Base-by-base conservation (phyloP, 2,113 vertebrate species). In the Corythaeola cristata region DNA sequence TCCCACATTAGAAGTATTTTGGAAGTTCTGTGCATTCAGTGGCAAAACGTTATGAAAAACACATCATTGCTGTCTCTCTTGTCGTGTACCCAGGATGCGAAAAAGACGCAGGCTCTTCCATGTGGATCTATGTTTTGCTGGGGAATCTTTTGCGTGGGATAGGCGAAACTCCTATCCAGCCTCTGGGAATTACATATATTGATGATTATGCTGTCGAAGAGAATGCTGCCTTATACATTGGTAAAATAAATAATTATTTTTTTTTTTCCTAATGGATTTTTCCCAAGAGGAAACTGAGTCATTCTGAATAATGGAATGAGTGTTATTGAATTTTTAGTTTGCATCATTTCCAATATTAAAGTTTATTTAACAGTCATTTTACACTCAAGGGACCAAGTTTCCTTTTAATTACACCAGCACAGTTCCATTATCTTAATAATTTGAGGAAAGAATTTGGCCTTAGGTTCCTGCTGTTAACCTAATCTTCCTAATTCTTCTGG, bases 111-210 rank as follows among this genome's bases (percentile, higher is more conserved):
- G 98, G 98, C 11, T 98, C 99, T 2, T 98, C 98, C 89, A 97
- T 99, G 98, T 99, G 99, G 99, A 95, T 99, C 63, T 99, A 98
- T 9, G 98, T 99, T 53, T 98, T 99, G 44, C 85, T 99, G 11
- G 99, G 99, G 44, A 99, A 99, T 93, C 98, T 99, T 95, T 93
- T 99, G 55, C 98, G 99, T 77, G 99, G 99, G 53, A 98, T 99
- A 50, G 99, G 99, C 58, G 99, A 99, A 95, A 99, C 99, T 27
- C 99, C 99, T 6, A 98, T 99, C 92, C 99, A 99, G 97, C 99
- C 99, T 22, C 93, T 99, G 81, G 99, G 99, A 32, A 97, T 99
- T 26, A 96, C 99, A 60, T 99, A 99, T 79, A 97, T 99, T 27
- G 99, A 99, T 94, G 99, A 99, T 96, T 99, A 99, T 73, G 98